Evolutionary conservation across 2,113 vertebrate genomes (phyloP), one percentile per base, ranked within the genome.

Genomic region (Terrapene triunguis): DNA sequence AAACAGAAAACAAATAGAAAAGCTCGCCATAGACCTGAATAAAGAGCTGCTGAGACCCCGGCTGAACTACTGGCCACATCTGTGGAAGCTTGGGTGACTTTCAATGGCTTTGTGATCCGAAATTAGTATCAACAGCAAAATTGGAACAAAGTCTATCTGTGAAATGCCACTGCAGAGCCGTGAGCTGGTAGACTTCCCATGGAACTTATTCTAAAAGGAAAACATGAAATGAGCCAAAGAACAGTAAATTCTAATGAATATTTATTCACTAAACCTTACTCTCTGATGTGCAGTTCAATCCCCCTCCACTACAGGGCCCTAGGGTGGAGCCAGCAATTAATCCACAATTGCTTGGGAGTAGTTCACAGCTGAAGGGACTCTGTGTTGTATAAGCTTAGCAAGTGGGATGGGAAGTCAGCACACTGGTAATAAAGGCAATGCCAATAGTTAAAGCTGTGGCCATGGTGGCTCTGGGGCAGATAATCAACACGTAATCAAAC

Each of bases 341-440:
- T 97, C 93, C 93, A 80, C 92, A 94, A 95, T 97, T 95, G 93
- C 95, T 86, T 97, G 95, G 96, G 93, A 98, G 95, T 93, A 95
- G 92, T 81, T 96, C 96, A 84, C 95, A 96, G 87, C 84, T 95
- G 92, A 97, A 84, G 91, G 87, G 91, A 79, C 90, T 96, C 93
- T 88, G 91, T 91, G 88, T 84, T 95, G 93, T 96, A 85, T 91
- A 96, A 95, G 94, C 94, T 91, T 89, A 96, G 94, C 69, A 50
- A 91, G 88, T 81, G 91, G 82, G 94, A 84, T 89, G 91, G 80
- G 92, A 93, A 96, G 88, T 93, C 3, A 0, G 88, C 92, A 94
- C 51, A n/a, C 81, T 89, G 89, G 84, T 93, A 90, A 96, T 92
- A 94, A 93, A 91, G 89, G 87, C 96, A 95, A 87, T 91, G 92